phyloP scores from a whole-genome alignment of 2,888 invertebrate species.

The Noctua comes region DNA sequence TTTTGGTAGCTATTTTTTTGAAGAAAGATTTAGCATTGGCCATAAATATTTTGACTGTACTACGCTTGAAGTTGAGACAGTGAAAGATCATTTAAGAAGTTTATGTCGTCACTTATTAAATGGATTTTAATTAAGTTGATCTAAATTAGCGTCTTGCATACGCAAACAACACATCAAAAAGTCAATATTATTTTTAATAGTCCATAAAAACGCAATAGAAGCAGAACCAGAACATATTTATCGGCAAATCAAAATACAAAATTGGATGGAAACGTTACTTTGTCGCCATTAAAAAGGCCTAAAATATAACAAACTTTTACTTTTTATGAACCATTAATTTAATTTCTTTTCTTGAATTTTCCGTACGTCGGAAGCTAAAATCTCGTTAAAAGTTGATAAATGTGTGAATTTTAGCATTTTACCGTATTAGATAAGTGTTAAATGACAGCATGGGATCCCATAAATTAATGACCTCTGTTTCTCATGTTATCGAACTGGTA shows the following conservation, averaged over 20 bases:
- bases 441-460: constrained; percentile 46
- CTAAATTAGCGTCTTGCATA: constrained; percentile 23
- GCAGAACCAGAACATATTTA: constrained; percentile 55
- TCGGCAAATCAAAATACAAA: constrained; percentile 30
- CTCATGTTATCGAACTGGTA: constrained; percentile 57
- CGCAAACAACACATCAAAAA: constrained; percentile 39
- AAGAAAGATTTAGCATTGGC: neutral
- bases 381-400: constrained; percentile 68
- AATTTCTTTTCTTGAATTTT: constrained; percentile 61
- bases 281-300: constrained; percentile 61
- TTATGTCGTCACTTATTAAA: constrained; percentile 2
- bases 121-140: constrained; percentile 14
- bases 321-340: constrained; percentile 56
- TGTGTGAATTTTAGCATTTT: constrained; percentile 73
- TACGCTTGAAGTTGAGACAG: neutral
- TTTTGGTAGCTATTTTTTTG: constrained; percentile 49
- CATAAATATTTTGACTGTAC: constrained; percentile 21
- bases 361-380: constrained; percentile 70
- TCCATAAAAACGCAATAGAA: constrained; percentile 31
- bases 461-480: constrained; percentile 58
- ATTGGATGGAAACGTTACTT: constrained; percentile 60
- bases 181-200: constrained; percentile 14
- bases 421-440: constrained; percentile 68
- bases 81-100: neutral
- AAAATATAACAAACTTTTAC: constrained; percentile 61